Conservation (phyloP, 2,888 invertebrate genomes). For the Unio pictorum region DNA sequence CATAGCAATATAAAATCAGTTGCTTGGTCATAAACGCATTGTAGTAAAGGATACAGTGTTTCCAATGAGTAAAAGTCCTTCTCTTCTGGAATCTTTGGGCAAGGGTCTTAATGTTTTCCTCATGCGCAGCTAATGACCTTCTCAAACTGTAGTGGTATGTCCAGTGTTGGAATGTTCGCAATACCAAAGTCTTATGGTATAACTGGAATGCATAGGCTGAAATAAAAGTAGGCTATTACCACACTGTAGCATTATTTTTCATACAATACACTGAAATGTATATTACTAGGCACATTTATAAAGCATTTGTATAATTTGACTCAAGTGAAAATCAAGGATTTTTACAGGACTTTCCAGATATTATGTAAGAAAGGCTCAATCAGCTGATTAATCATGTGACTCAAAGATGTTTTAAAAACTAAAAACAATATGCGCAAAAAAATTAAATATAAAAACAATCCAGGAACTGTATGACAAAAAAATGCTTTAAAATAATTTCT, state of each 20-base stretch:
- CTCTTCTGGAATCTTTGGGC: conserved; percentile 44
- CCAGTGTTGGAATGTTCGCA: conserved; percentile 48
- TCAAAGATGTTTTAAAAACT: too few species aligned
- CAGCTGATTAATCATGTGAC: too few species aligned
- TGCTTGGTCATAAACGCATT: neutral
- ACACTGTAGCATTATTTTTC: neutral
- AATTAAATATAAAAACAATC: too few species aligned
- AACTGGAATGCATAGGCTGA: conserved; percentile 41
- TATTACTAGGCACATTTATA: neutral
- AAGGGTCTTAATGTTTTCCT: conserved; percentile 45
- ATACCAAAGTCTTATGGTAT: conserved; percentile 30
- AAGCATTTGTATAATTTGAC: too few species aligned
- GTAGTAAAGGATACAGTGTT: conserved; percentile 62
- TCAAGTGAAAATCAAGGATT: too few species aligned
- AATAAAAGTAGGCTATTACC: neutral
- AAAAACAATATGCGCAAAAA: too few species aligned
- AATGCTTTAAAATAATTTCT: too few species aligned
- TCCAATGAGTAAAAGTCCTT: conserved; percentile 52
- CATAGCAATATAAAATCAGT: too few species aligned
- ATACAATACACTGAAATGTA: neutral
- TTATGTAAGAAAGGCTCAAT: too few species aligned
- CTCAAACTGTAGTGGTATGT: conserved; percentile 31
- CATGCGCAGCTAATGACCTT: conserved; percentile 40
- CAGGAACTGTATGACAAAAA: too few species aligned
- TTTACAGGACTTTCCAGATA: too few species aligned